These are phyloP conservation scores for Brachyalestes nurse DNA, from an alignment of 2,797 vertebrate genomes.

Conservation along the genomic window DNA sequence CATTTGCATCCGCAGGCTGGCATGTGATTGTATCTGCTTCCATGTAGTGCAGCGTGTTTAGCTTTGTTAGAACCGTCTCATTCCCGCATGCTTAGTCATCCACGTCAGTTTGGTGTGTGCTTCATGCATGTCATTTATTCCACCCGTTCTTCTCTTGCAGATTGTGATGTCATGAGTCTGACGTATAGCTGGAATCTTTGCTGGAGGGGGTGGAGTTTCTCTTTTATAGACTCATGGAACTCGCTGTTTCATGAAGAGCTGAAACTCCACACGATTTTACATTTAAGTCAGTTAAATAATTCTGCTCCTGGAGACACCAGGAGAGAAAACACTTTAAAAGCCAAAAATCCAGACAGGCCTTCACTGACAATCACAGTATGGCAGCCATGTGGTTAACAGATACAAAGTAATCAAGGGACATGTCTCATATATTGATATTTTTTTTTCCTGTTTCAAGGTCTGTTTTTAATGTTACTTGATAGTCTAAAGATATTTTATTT, in stretches of 20 bases:
- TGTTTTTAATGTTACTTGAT: constrained; percentile 44
- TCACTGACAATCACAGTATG: constrained; percentile 64
- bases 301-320: constrained; percentile 33
- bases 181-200: constrained; percentile 89
- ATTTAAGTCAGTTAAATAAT: constrained; percentile 64
- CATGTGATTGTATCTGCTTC: background rate
- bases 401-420: constrained; percentile 61
- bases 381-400: constrained; percentile 73
- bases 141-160: constrained; percentile 92
- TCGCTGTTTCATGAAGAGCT: constrained; percentile 67
- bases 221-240: constrained; percentile 77
- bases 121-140: constrained; percentile 84
- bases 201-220: constrained; percentile 86
- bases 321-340: constrained; percentile 59
- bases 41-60: background rate
- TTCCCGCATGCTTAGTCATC: constrained; percentile 31
- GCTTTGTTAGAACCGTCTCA: constrained; percentile 26
- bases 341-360: constrained; percentile 60
- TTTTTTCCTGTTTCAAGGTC: constrained; percentile 35
- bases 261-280: constrained; percentile 70
- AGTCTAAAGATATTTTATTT: constrained; percentile 47
- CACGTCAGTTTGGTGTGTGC: constrained; percentile 70
- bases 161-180: constrained; percentile 95
- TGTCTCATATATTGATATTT: constrained; percentile 48
- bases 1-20: background rate